Percentiles rank a stretch among this genome's conserved stretches.
Evolutionary conservation across 2,888 invertebrate genomes (phyloP).

Genomic region (Apantesis nais): DNA sequence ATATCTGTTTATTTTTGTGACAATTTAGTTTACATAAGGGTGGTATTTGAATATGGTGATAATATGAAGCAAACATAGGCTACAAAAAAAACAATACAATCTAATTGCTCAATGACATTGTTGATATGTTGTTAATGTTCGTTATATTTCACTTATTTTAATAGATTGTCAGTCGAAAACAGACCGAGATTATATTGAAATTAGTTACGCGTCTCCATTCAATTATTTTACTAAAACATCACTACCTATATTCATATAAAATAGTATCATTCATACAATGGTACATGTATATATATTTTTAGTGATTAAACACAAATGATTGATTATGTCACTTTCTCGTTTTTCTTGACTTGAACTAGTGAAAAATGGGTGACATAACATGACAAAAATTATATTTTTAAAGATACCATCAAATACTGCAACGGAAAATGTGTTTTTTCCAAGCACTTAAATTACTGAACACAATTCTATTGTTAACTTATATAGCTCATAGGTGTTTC

Average conservation of each 20-base stretch:
- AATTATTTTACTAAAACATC: background rate
- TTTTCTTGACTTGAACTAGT: constrained; percentile 1
- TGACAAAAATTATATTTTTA: background rate
- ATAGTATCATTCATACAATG: background rate
- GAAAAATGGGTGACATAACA: background rate
- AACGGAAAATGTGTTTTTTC: background rate
- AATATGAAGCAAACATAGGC: background rate
- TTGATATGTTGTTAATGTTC: background rate
- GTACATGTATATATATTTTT: background rate
- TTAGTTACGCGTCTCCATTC: background rate
- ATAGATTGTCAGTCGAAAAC: background rate
- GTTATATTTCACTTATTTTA: background rate
- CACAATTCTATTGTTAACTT: constrained; percentile 37
- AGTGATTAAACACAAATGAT: background rate
- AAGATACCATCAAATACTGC: background rate
- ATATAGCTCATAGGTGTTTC: constrained; percentile 19
- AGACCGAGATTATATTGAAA: background rate
- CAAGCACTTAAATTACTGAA: constrained; percentile 41
- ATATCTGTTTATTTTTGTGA: background rate
- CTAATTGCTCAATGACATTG: background rate
- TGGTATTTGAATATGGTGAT: background rate
- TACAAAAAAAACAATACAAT: background rate
- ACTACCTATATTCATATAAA: background rate
- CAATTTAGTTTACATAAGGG: background rate
- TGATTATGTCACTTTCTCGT: background rate